Percentiles rank a stretch among this genome's conserved stretches.
These are phyloP conservation scores for Pelobates cultripes DNA, from an alignment of 2,797 vertebrate species.

Conservation along the genomic window DNA sequence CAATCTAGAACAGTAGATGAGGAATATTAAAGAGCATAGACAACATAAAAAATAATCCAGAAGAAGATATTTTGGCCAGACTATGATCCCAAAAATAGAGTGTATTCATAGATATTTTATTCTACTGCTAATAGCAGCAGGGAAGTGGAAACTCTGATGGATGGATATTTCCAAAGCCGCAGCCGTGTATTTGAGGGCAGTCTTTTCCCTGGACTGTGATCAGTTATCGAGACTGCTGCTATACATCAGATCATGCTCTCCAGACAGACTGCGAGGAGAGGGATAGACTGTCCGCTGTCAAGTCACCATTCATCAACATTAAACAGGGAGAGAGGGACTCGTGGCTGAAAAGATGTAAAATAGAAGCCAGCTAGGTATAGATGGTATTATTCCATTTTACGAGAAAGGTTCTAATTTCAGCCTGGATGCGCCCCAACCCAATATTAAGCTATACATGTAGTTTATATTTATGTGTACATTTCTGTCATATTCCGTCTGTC, in stretches of 20 bases:
- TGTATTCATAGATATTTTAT: not conserved
- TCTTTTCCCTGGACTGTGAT: slow-evolving; percentile 43
- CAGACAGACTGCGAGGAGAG: slow-evolving; percentile 34
- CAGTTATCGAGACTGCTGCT: slow-evolving; percentile 22
- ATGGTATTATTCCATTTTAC: not conserved
- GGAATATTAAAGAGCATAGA: too few relatives aligned
- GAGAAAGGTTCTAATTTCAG: not conserved
- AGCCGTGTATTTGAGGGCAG: slow-evolving; percentile 21
- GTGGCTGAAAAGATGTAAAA: not conserved
- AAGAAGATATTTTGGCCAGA: too few relatives aligned
- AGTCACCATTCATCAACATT: slow-evolving; percentile 34
- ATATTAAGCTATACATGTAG: not conserved
- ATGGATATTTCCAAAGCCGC: slow-evolving; percentile 4
- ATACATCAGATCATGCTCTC: slow-evolving; percentile 40
- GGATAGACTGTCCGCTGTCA: slow-evolving; percentile 44
- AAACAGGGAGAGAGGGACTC: slow-evolving; percentile 24
- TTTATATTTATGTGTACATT: not conserved
- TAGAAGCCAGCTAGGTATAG: not conserved
- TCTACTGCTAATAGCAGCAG: not conserved
- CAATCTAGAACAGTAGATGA: too few relatives aligned
- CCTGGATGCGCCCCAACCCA: not conserved
- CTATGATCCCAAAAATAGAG: not conserved
- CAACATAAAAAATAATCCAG: too few relatives aligned
- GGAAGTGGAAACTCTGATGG: slow-evolving; percentile 7
- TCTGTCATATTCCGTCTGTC: not conserved